Percentiles rank a stretch among this genome's conserved stretches.
Evolutionary conservation across 2,797 vertebrate genomes (phyloP).

Genomic region (Emydoidea blandingii): DNA sequence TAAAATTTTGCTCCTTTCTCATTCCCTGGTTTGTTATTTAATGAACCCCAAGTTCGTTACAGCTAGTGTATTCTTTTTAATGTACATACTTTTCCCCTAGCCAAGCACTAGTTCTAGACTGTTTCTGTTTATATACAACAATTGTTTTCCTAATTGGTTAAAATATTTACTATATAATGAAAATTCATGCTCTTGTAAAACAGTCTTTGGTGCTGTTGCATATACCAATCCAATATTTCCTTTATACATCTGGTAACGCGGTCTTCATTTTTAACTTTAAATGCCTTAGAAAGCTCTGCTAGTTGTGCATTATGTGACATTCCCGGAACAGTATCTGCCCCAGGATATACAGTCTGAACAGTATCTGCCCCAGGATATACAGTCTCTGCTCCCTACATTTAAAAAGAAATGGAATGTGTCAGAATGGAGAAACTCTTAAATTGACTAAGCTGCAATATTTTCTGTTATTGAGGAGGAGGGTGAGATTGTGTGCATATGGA

Average conservation of each 20-base stretch:
- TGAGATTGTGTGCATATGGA: accelerated
- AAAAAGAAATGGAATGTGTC: background rate
- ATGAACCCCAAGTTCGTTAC: too few relatives aligned
- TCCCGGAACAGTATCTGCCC: background rate
- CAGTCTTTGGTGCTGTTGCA: background rate
- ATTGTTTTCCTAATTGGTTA: background rate
- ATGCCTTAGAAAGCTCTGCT: background rate
- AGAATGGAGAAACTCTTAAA: background rate
- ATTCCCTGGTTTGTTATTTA: too few relatives aligned
- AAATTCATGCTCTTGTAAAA: background rate
- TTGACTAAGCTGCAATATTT: accelerated
- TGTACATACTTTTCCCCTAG: too few relatives aligned
- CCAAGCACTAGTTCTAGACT: background rate
- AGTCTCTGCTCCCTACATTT: background rate
- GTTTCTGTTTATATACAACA: background rate
- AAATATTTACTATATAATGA: background rate
- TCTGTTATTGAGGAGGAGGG: background rate
- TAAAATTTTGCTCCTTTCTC: too few relatives aligned
- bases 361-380: accelerated
- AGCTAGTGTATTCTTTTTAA: background rate
- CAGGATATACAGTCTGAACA: accelerated
- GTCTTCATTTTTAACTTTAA: background rate
- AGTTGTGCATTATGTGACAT: background rate
- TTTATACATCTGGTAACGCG: accelerated
- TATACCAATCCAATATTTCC: background rate